Base-by-base conservation (phyloP, 2,888 invertebrate species). In the Himalopsyche anomala region DNA sequence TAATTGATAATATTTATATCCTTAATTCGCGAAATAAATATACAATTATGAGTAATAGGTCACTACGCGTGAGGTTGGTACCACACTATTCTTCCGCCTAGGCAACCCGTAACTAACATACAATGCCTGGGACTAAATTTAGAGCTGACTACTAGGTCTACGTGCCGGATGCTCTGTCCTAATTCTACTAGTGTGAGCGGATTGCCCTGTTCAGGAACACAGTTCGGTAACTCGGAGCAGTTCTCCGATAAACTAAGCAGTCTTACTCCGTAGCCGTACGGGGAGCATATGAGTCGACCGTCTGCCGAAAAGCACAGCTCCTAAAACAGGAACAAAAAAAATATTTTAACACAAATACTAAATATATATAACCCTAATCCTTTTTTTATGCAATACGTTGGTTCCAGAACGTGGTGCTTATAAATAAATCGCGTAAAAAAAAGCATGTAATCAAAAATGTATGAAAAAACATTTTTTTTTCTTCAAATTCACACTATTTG, bases 251-350 rank as follows among this genome's bases (percentile, higher is more conserved):
- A 97, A 0, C 96, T 95, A 40, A 99, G 92, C 5, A 99, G 93
- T n/a, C 98, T 93, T 87, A 98, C 95, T 51, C 98, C 98, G 90
- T 95, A 95, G 0, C 96, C 97, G 91, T 96, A 98, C 0, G 99
- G 98, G 0, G 98, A 98, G 90, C 97, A 97, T 45, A 99, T 96
- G 12, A 98, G 92, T 82, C 98, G 94, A 0, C 99, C 99, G 91
- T 98, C 98, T 1, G 96, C 94, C 1, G 98, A 98, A 91, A 97
- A 98, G 90, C 97, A 97, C 80, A 98, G 92, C 90, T 98, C 99
- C 92, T 93, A 90, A 5, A 88, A 88, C 81, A 62, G 19, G 80
- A n/a, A 62, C 6, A 62, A 15, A 62, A n/a, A 79, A 51, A 51
- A 19, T n/a, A 6, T 42, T 40, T 82, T 79, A 5, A 86, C 56